Evolutionary conservation across 1,140 invertebrate genomes (phyloP).

Genomic region (Heliothis virescens): DNA sequence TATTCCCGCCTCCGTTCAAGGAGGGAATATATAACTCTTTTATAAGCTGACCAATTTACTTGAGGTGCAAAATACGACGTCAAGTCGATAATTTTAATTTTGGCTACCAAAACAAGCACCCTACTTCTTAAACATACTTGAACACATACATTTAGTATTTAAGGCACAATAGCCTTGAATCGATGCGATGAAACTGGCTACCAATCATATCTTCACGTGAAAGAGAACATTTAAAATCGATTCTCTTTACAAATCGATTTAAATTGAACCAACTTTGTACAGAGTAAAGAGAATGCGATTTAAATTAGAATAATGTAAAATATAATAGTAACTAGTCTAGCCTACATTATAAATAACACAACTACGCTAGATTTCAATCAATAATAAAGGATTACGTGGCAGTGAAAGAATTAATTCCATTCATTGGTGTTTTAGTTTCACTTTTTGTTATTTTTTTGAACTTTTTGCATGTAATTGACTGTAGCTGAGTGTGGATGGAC

Average conservation of each 20-base stretch:
- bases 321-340: slow-evolving; percentile 44
- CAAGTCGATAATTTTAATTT: too few relatives aligned
- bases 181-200: neutral
- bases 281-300: slow-evolving; percentile 29
- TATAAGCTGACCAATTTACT: too few relatives aligned
- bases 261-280: neutral
- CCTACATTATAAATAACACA: slow-evolving; percentile 57
- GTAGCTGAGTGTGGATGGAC: neutral
- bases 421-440: slow-evolving; percentile 55
- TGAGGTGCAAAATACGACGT: too few relatives aligned
- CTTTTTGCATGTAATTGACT: slow-evolving; percentile 47
- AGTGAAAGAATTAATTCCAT: slow-evolving; percentile 53
- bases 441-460: slow-evolving; percentile 19
- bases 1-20: neutral
- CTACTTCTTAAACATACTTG: slow-evolving; percentile 13
- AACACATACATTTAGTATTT: slow-evolving; percentile 18
- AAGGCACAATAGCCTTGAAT: slow-evolving; percentile 13
- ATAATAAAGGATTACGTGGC: slow-evolving; percentile 53
- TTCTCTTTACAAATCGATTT: slow-evolving; percentile 23
- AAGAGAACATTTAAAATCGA: slow-evolving; percentile 26
- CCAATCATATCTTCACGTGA: slow-evolving; percentile 35
- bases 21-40: neutral
- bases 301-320: slow-evolving; percentile 19
- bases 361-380: slow-evolving; percentile 47
- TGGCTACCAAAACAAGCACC: slow-evolving; percentile 2